Conservation (phyloP, 2,113 vertebrate genomes). For the Coryphaenoides rupestris region DNA sequence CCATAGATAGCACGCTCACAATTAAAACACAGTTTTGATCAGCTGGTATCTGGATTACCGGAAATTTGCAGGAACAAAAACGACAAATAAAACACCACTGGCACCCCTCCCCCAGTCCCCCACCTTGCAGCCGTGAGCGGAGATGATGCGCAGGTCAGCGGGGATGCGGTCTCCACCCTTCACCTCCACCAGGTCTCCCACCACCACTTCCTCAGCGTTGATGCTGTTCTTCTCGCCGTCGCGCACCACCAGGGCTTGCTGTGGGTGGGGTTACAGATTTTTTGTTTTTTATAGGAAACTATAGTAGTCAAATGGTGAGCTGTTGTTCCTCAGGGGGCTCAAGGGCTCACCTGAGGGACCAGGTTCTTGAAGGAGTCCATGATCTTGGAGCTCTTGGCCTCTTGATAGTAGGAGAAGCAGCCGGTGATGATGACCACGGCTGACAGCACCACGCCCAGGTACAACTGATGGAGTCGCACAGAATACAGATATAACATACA, state of each 20-base stretch:
- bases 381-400: slow-evolving; percentile 98
- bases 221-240: slow-evolving; percentile 91
- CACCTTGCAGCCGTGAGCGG: slow-evolving; percentile 94
- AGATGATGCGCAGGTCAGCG: slow-evolving; percentile 92
- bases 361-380: slow-evolving; percentile 99
- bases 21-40: no score
- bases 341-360: slow-evolving; percentile 86
- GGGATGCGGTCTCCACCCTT: slow-evolving; percentile 96
- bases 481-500: background rate
- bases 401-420: slow-evolving; percentile 98
- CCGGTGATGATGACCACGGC: slow-evolving; percentile 97
- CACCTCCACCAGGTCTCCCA: slow-evolving; percentile 93
- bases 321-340: no score
- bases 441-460: slow-evolving; percentile 87
- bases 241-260: slow-evolving; percentile 96
- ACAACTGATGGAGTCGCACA: slow-evolving; percentile 73
- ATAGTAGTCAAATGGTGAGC: no score
- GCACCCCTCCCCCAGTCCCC: background rate
- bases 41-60: no score
- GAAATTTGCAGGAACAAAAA: no score
- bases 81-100: no score
- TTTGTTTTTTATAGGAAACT: no score
- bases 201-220: slow-evolving; percentile 90
- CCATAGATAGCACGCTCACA: no score
- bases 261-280: background rate